Percentiles rank a stretch among this genome's conserved stretches.
Conservation (phyloP, 2,797 vertebrate genomes). For the Cyclopterus lumpus region DNA sequence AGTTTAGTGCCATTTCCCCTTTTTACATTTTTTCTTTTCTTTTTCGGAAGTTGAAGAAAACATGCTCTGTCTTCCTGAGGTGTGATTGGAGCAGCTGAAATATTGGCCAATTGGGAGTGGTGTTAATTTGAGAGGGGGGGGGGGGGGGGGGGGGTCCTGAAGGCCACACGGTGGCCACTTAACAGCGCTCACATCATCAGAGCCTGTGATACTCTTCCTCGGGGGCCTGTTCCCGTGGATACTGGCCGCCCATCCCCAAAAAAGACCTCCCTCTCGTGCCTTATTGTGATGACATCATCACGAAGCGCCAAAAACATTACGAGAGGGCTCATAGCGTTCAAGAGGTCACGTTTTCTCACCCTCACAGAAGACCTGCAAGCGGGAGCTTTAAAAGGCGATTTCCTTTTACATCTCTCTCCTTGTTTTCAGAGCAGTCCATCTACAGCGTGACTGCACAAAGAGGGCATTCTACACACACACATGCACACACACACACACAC, state of each 20-base stretch:
- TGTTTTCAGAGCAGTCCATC: conserved; percentile 37
- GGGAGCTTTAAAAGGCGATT: conserved; percentile 6
- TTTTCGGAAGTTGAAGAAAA: conserved; percentile 27
- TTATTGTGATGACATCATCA: conserved; percentile 71
- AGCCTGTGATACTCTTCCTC: neutral
- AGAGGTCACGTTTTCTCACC: conserved; percentile 30
- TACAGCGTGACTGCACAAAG: conserved; percentile 26
- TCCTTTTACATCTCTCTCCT: conserved; percentile 13
- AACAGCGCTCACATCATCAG: conserved; percentile 16
- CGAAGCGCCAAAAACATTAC: conserved; percentile 61
- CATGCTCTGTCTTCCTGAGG: conserved; percentile 66
- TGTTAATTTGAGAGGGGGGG: conserved; percentile 53
- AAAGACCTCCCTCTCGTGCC: conserved; percentile 60
- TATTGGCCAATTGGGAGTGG: conserved; percentile 76
- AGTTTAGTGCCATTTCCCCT: conserved; percentile 58
- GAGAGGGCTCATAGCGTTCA: conserved; percentile 51
- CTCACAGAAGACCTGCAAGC: conserved; percentile 3
- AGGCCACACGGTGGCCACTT: conserved; percentile 35
- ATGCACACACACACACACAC: conserved; percentile 28
- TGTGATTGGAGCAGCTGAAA: conserved; percentile 68
- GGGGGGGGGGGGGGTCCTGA: conserved; percentile 46
- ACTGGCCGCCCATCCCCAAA: conserved; percentile 16
- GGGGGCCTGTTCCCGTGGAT: neutral
- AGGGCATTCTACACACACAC: conserved; percentile 26
- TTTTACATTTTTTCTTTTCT: conserved; percentile 10